These are phyloP conservation scores for Elegia similella DNA, from an alignment of 2,888 invertebrate species.

Conservation along the genomic window DNA sequence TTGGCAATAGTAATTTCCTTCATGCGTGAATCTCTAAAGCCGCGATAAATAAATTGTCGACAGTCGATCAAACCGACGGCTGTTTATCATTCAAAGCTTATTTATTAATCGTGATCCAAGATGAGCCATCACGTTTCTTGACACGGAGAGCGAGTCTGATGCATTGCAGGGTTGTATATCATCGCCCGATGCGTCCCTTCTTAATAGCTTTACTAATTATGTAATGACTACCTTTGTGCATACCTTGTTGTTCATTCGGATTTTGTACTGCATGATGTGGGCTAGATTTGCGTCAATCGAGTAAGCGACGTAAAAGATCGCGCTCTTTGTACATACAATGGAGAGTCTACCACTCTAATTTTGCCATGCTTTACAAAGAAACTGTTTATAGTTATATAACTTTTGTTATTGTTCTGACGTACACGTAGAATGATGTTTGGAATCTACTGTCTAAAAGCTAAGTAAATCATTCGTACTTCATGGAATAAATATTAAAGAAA, in stretches of 20 bases:
- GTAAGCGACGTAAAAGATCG: slow-evolving; percentile 41
- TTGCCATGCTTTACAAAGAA: not conserved
- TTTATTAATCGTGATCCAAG: slow-evolving; percentile 22
- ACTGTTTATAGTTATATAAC: not conserved
- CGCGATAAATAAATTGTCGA: not conserved
- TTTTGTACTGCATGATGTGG: slow-evolving; percentile 47
- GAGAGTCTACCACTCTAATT: not conserved
- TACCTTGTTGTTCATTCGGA: slow-evolving; percentile 37
- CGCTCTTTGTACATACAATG: slow-evolving; percentile 7
- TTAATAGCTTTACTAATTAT: slow-evolving; percentile 26
- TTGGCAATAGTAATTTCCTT: slow-evolving; percentile 14
- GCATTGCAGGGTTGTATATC: slow-evolving; percentile 38
- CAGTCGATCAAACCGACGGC: slow-evolving; percentile 9
- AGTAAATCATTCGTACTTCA: not conserved
- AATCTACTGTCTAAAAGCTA: not conserved
- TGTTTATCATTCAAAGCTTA: slow-evolving; percentile 37
- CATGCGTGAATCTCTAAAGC: not conserved
- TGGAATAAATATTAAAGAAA: not conserved
- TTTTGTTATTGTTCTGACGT: not conserved
- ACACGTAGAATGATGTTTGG: not conserved
- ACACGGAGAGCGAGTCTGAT: slow-evolving; percentile 21
- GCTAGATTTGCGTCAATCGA: slow-evolving; percentile 57
- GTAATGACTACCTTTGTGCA: not conserved
- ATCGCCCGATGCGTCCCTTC: slow-evolving; percentile 37
- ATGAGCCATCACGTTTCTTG: slow-evolving; percentile 25